Evolutionary conservation across 2,888 invertebrate genomes (phyloP), one percentile per base, ranked within the genome.

Genomic region (Agrypnus murinus): DNA sequence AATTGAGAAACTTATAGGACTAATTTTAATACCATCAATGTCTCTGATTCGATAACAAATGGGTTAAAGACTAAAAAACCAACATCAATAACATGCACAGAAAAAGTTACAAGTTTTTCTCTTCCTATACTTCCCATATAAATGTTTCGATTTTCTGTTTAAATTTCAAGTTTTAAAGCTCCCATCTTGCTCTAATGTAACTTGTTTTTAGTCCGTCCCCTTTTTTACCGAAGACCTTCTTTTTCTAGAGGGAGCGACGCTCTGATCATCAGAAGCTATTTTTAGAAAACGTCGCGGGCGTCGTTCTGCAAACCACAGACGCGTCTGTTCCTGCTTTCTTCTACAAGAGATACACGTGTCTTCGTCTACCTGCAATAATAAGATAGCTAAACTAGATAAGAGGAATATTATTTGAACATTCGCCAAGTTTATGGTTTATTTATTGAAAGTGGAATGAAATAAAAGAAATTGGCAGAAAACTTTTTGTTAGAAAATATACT

Each of bases 201-300:
- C 32, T 50, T 50, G 50, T 50, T 50, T 31, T 31, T 31, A 2
- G 32, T 12, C 50, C 32, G 14, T 25, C 12, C 50, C 50, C 31
- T 7, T 7, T n/a, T 40, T 40, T 12, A 12, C 40, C 40, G 7
- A 14, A 34, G 36, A n/a, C 55, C 15, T 15, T 38, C 36, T 19
- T 10, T 10, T 12, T 36, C 36, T 17, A 14, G 12, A 55, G 38
- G 36, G 55, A 55, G 55, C 55, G 55, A 55, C 55, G 55, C 55
- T 55, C 55, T 17, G 36, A 55, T 55, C 36, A 55, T 36, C 55
- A 34, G 2, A 3, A 8, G 50, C 32, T 55, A 55, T 55, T 55
- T 55, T 55, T 55, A 55, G 55, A 36, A 25, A 36, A 10, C 55
- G 55, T 17, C 53, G 53, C 53, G 53, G 53, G 53, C 53, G 53